Evolutionary conservation across 2,113 vertebrate species (phyloP), one percentile per base, ranked within the genome.

Genomic region (Lepisosteus osseus): DNA sequence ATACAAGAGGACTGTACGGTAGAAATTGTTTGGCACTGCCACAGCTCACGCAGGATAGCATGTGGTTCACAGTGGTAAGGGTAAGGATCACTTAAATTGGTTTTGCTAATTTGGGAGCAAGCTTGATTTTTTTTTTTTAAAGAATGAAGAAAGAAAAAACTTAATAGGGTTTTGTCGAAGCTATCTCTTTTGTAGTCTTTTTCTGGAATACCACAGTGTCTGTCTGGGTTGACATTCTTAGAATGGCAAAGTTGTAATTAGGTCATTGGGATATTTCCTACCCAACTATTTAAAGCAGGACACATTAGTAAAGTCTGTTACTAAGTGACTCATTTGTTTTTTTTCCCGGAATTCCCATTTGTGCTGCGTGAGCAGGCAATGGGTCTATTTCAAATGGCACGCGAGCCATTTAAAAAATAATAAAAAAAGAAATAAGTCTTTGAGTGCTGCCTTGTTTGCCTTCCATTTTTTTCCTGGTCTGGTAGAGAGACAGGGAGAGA

Each of bases 191-290:
- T 54, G 72, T 44, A 61, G 55, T 12, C 72, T 51, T 56, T 84
- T 84, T 86, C 84, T 82, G 74, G 71, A 86, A 86, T 84, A 82
- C 69, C 77, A 67, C 82, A 76, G 85, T 83, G 87, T 80, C 67
- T 74, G 67, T 51, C 61, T 62, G 78, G 69, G 42, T 77, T 77
- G 82, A 83, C 82, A 81, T 86, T 81, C 80, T 87, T 87, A 82
- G 82, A 83, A 90, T 80, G 79, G 78, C 78, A 84, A 82, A 85
- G 82, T 78, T 78, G 76, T 89, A 90, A 90, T 92, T 88, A 85
- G 86, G 87, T 91, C 84, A 88, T 90, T 89, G 88, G 84, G 86
- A 89, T 80, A 75, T 88, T 88, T 91, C 89, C 85, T 80, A 77
- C 44, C 56, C 11, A 64, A 82, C 84, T 90, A 83, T 93, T 87